These are phyloP conservation scores for Hemistola chrysoprasaria DNA, from an alignment of 2,888 invertebrate species.

Conservation along the genomic window DNA sequence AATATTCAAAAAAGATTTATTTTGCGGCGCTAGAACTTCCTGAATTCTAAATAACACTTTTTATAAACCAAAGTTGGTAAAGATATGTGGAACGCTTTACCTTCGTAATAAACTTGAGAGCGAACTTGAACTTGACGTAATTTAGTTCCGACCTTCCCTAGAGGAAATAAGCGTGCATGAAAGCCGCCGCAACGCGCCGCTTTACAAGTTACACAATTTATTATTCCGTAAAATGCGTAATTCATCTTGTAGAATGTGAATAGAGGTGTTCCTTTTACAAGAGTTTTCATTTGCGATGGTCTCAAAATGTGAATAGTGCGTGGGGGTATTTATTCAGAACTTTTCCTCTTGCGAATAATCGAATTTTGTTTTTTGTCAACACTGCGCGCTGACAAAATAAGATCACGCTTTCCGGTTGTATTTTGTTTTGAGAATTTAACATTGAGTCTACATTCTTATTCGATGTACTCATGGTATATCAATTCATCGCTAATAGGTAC, in stretches of 20 bases:
- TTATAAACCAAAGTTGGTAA: constrained; percentile 1
- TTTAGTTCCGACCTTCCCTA: constrained; percentile 12
- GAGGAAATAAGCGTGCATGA: constrained; percentile 12
- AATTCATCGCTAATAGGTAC: too few species aligned
- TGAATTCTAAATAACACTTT: too few species aligned
- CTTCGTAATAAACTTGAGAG: constrained; percentile 11
- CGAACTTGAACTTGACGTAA: constrained; percentile 15
- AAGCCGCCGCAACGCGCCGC: constrained; percentile 7
- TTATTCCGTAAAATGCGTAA: constrained; percentile 16
- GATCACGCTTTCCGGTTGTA: constrained; percentile 4
- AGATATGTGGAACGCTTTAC: constrained; percentile 9
- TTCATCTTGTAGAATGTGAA: constrained; percentile 15
- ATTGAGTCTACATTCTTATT: not conserved
- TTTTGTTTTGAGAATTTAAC: constrained; percentile 13
- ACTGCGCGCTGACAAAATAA: constrained; percentile 6
- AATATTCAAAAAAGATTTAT: too few species aligned
- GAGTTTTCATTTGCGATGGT: constrained; percentile 7
- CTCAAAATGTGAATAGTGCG: constrained; percentile 8
- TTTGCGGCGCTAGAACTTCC: too few species aligned
- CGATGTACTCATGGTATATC: not conserved
- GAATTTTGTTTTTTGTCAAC: constrained; percentile 4
- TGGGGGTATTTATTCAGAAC: constrained; percentile 7
- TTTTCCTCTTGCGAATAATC: constrained; percentile 1
- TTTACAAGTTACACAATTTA: constrained; percentile 19
- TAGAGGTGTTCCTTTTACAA: constrained; percentile 7